A percentile compares a stretch with the other conserved stretches of the same genome.
phyloP scores from a whole-genome alignment of 1,140 invertebrate species.

The Condylostylus longicornis region DNA sequence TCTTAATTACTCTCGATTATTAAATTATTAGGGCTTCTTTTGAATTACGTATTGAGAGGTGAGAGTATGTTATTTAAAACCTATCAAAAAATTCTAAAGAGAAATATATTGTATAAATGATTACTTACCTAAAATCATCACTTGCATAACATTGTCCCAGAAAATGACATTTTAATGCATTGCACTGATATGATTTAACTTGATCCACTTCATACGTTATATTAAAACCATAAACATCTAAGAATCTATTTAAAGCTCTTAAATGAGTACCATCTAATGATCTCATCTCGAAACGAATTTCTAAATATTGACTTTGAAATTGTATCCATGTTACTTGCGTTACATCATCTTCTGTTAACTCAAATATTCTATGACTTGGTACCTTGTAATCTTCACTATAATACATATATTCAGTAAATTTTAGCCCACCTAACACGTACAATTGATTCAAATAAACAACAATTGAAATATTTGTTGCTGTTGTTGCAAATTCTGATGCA shows the following conservation, averaged over 20 bases:
- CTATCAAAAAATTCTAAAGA: no score
- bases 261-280: constrained; percentile 68
- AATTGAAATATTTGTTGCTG: constrained; percentile 43
- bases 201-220: constrained; percentile 69
- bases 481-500: constrained; percentile 38
- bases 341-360: constrained; percentile 50
- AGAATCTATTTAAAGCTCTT: constrained; percentile 58
- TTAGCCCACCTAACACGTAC: constrained; percentile 63
- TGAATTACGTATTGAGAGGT: no score
- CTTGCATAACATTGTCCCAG: constrained; percentile 66
- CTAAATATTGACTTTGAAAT: constrained; percentile 56
- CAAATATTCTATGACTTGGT: constrained; percentile 34
- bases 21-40: no score
- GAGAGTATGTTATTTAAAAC: no score
- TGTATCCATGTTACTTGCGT: constrained; percentile 50
- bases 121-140: constrained; percentile 50
- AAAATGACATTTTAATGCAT: constrained; percentile 61
- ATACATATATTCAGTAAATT: constrained; percentile 68
- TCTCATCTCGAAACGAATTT: constrained; percentile 58
- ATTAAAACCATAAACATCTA: constrained; percentile 83
- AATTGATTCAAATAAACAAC: constrained; percentile 77
- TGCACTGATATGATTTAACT: constrained; percentile 48
- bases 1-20: no score
- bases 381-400: constrained; percentile 55
- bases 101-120: no score